Evolutionary conservation across 2,797 vertebrate genomes (phyloP).

Genomic region (Manis pentadactyla): DNA sequence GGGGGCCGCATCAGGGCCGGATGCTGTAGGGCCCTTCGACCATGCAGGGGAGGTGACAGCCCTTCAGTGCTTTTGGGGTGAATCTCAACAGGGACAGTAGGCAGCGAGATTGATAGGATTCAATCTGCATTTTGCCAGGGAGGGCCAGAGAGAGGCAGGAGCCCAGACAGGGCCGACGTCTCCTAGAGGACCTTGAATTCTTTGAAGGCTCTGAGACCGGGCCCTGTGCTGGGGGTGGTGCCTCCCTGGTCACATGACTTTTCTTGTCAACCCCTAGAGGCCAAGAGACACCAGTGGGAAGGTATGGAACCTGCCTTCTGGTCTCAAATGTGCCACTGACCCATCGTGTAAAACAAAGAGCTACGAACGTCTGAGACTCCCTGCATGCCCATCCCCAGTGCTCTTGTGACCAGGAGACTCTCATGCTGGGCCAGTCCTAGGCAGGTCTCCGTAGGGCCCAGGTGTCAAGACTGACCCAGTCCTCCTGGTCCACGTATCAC

Average conservation of each 20-base stretch:
- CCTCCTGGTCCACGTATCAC: rapidly evolving
- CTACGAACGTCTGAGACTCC: neutral
- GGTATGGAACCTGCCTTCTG: neutral
- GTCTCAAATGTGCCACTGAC: neutral
- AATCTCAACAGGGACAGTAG: neutral
- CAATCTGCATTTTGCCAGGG: neutral
- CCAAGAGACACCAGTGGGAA: neutral
- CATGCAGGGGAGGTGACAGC: neutral
- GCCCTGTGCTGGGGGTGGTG: rapidly evolving
- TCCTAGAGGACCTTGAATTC: neutral
- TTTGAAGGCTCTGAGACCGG: neutral
- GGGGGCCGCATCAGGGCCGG: no score
- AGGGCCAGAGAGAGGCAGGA: neutral
- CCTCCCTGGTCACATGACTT: rapidly evolving
- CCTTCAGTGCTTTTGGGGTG: neutral
- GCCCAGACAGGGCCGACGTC: neutral
- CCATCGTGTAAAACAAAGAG: neutral
- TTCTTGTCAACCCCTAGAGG: neutral
- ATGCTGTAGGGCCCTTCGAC: no score
- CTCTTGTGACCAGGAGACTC: neutral
- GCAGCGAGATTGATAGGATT: neutral
- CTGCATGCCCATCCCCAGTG: neutral
- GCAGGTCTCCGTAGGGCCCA: neutral
- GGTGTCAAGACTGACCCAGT: rapidly evolving
- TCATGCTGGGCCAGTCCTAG: rapidly evolving